Percentiles rank a stretch among this genome's conserved stretches.
Conservation (phyloP, 1,140 invertebrate genomes). For the Triops longicaudatus region DNA sequence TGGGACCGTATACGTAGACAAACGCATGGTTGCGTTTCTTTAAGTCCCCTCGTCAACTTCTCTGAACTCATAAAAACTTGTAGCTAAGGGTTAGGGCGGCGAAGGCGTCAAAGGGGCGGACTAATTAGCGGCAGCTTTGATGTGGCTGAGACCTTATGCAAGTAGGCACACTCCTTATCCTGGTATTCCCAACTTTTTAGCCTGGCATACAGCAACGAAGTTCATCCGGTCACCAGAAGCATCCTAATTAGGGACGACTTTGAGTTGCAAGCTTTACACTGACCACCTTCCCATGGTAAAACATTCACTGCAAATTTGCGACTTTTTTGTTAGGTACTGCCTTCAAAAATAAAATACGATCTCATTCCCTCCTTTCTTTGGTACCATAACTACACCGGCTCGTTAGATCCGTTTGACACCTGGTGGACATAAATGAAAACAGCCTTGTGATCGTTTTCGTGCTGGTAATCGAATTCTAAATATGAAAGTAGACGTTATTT, state of each 20-base stretch:
- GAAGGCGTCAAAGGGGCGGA: slow-evolving; percentile 8
- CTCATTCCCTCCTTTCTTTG: no score
- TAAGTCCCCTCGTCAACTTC: neutral
- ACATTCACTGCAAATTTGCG: neutral
- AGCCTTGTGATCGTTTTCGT: no score
- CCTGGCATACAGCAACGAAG: neutral
- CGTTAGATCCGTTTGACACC: no score
- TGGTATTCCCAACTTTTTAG: neutral
- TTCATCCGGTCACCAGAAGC: neutral
- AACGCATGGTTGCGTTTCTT: slow-evolving; percentile 7
- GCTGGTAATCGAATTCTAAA: no score
- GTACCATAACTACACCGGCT: no score
- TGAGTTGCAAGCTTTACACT: neutral
- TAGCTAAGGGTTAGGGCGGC: slow-evolving; percentile 10
- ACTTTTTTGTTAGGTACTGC: no score
- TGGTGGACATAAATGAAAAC: no score
- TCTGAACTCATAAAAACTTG: neutral
- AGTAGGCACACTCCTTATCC: neutral
- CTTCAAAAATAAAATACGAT: no score
- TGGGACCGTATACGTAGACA: neutral
- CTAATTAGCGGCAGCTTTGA: slow-evolving; percentile 11
- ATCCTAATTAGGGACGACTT: neutral
- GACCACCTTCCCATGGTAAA: neutral
- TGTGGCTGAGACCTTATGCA: neutral
- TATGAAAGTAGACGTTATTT: no score